Evolutionary conservation across 37 sponge, comb jelly and placozoan species (phyloP).

Genomic region (Cladorhizidae sp.): DNA sequence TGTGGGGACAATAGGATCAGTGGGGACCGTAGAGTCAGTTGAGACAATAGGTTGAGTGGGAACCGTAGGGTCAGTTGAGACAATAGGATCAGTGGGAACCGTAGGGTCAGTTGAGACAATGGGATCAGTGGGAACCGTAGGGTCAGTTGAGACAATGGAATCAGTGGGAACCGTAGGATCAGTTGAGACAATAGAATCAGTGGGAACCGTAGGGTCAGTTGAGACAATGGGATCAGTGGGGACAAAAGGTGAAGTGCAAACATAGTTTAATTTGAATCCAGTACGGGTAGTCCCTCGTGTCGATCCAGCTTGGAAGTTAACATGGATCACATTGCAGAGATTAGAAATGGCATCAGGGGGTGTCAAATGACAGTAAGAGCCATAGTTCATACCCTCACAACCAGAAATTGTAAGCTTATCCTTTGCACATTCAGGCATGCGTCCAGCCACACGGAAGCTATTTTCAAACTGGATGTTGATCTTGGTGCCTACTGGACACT

Average conservation of each 20-base stretch:
- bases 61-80: not conserved
- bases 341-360: not conserved
- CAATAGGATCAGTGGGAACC: no score
- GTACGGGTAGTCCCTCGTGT: not conserved
- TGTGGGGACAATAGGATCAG: no score
- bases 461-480: not conserved
- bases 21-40: no score
- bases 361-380: not conserved
- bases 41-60: no score
- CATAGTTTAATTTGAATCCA: not conserved
- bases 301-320: not conserved
- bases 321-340: not conserved
- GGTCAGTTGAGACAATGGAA: no score
- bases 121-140: no score
- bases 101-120: no score
- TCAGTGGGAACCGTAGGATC: no score
- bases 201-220: not conserved
- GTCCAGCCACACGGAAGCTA: not conserved
- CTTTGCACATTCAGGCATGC: slow-evolving; percentile 1
- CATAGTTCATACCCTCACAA: not conserved
- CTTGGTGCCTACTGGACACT: not conserved
- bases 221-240: not conserved
- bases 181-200: no score
- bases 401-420: not conserved
- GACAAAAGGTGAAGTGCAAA: not conserved